A percentile compares a stretch with the other conserved stretches of the same genome.
Conservation (phyloP, 2,888 invertebrate species). For the Hybos culiciformis region DNA sequence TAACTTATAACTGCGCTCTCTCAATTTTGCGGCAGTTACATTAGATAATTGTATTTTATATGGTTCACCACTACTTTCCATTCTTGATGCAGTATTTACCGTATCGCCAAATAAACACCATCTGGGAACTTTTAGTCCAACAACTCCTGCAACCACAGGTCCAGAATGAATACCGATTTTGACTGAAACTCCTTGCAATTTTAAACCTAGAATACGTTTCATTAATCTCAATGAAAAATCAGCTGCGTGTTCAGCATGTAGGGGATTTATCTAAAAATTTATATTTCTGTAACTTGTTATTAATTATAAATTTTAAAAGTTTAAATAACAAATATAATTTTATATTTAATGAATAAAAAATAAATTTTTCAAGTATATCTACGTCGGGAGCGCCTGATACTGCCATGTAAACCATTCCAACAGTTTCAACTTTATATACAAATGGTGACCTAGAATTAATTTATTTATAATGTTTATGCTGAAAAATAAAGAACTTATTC, state of each 20-base stretch:
- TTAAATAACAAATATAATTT: too few species aligned
- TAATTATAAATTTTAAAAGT: too few species aligned
- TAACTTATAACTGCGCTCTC: slow-evolving; percentile 49
- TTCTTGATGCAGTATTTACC: slow-evolving; percentile 80
- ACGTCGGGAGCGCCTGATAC: slow-evolving; percentile 79
- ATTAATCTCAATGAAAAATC: neutral
- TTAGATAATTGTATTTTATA: slow-evolving; percentile 66
- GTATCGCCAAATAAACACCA: slow-evolving; percentile 86
- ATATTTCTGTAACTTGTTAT: too few species aligned
- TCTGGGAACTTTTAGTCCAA: slow-evolving; percentile 69
- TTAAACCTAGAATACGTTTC: slow-evolving; percentile 29
- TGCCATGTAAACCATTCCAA: slow-evolving; percentile 84
- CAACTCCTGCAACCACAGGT: slow-evolving; percentile 75
- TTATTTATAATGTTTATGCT: too few species aligned
- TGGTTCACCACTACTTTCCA: slow-evolving; percentile 58
- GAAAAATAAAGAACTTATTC: too few species aligned
- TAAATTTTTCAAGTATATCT: too few species aligned
- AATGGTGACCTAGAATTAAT: too few species aligned
- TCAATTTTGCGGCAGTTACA: slow-evolving; percentile 51
- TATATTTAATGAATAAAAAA: too few species aligned
- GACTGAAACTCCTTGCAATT: slow-evolving; percentile 47
- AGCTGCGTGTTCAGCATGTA: neutral
- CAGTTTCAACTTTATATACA: slow-evolving; percentile 89
- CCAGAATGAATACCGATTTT: slow-evolving; percentile 73
- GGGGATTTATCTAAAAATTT: too few species aligned